Evolutionary conservation across 2,888 invertebrate genomes (phyloP).

Genomic region (Rugalucina vietnamica): DNA sequence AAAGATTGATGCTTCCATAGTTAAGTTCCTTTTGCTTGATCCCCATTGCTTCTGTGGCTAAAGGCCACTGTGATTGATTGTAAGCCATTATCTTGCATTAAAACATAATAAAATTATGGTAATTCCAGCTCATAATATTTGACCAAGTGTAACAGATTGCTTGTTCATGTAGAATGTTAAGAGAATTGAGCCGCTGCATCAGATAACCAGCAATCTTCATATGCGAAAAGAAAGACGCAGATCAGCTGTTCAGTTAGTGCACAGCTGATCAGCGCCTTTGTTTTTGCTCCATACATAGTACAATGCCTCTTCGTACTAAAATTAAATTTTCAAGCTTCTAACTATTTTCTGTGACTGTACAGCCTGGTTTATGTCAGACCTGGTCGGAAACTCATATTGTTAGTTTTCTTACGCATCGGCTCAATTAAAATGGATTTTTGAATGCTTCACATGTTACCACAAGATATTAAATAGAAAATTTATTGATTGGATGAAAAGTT

Average conservation of each 20-base stretch:
- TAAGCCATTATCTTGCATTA: background rate
- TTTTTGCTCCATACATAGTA: too few relatives aligned
- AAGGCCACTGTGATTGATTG: background rate
- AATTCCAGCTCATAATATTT: background rate
- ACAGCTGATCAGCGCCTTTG: too few relatives aligned
- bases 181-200: too few relatives aligned
- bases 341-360: background rate
- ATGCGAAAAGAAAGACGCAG: too few relatives aligned
- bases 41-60: too few relatives aligned
- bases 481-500: background rate
- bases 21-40: too few relatives aligned
- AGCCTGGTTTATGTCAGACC: background rate
- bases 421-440: background rate
- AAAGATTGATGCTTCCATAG: too few relatives aligned
- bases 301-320: too few relatives aligned
- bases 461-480: background rate
- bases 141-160: conserved; percentile 7
- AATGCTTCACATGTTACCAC: background rate
- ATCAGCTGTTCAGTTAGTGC: too few relatives aligned
- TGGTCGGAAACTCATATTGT: background rate
- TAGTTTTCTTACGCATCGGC: too few relatives aligned
- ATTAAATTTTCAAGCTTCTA: too few relatives aligned
- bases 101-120: conserved; percentile 5
- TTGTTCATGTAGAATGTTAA: background rate
- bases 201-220: too few relatives aligned